Base-by-base conservation (phyloP, 2,113 vertebrate genomes). In the Lycaon pictus region DNA sequence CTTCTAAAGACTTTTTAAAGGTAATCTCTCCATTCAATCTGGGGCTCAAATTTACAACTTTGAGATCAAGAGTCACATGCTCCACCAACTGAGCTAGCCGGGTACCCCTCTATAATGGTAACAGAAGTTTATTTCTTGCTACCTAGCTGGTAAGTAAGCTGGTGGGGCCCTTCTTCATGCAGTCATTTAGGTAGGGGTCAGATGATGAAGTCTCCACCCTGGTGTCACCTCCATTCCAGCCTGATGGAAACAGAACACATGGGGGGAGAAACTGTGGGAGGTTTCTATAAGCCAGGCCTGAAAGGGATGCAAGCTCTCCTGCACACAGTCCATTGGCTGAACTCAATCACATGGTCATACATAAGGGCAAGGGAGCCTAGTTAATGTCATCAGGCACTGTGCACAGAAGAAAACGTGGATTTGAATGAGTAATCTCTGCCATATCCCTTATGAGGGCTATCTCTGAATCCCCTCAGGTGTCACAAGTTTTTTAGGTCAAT, bases 401-500 rank as follows among this genome's bases (percentile, higher is more conserved):
- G 37, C 19, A 11, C 48, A 85, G 48, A 63, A 51, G 16, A 89
- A 22, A 72, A 71, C 20, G 35, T 11, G 27, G 77, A 82, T 89
- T 89, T 84, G 12, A 88, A 22, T 32, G 15, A 93, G 32, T 51
- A 72, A 29, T 86, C 43, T 43, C 93, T 90, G 35, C 60, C 72
- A 93, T 37, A 93, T 10, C 37, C 48, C 11, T 58, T 77, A 1
- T 77, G 62, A 71, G 32, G 32, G 63, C 19, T 65, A 37, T 69
- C 60, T 23, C 3, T 56, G 43, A 53, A 48, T 74, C 12, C 27
- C 56, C 65, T 13, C 82, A 27, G 25, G 17, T 90, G 56, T 67
- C 32, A 80, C 62, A 93, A 93, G 72, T 80, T 65, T 81, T 90
- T 90, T 95, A 48, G 35, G 74, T 85, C 55, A 85, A 85, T 65